A percentile compares a stretch with the other conserved stretches of the same genome.
These are phyloP conservation scores for Alectoris magna DNA, from an alignment of 2,797 vertebrate genomes.

Conservation along the genomic window DNA sequence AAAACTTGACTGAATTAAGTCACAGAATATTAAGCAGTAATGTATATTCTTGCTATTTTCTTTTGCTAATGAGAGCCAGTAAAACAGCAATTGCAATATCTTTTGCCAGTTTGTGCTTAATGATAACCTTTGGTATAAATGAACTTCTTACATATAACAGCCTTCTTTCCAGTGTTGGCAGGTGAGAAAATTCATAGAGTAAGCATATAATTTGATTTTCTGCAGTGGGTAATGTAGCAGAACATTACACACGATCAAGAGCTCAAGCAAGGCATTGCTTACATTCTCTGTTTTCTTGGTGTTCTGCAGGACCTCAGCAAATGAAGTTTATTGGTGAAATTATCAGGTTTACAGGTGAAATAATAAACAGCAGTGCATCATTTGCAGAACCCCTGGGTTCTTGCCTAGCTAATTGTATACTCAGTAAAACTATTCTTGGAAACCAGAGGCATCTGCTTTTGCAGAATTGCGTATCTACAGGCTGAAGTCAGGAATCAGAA, in stretches of 20 bases:
- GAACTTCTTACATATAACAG: neutral
- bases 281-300: neutral
- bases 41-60: neutral
- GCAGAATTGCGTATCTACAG: neutral
- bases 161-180: neutral
- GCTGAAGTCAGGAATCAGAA: constrained; percentile 5
- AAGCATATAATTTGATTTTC: constrained; percentile 49
- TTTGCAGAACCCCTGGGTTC: constrained; percentile 17
- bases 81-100: constrained; percentile 18
- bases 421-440: constrained; percentile 29
- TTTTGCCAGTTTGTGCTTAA: constrained; percentile 21
- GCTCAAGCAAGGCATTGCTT: neutral
- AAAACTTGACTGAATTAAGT: neutral
- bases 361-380: neutral
- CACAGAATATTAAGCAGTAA: neutral
- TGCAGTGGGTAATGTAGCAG: constrained; percentile 23
- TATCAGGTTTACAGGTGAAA: constrained; percentile 1
- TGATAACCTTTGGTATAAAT: constrained; percentile 16
- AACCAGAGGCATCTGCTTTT: constrained; percentile 37
- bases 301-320: neutral
- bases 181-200: constrained; percentile 28
- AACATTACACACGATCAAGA: neutral
- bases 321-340: constrained; percentile 25
- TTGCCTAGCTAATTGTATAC: constrained; percentile 22
- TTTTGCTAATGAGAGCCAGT: neutral